Percentiles rank a stretch among this genome's conserved stretches.
These are phyloP conservation scores for Brachystomella parvula DNA, from an alignment of 1,140 invertebrate genomes.

Conservation along the genomic window DNA sequence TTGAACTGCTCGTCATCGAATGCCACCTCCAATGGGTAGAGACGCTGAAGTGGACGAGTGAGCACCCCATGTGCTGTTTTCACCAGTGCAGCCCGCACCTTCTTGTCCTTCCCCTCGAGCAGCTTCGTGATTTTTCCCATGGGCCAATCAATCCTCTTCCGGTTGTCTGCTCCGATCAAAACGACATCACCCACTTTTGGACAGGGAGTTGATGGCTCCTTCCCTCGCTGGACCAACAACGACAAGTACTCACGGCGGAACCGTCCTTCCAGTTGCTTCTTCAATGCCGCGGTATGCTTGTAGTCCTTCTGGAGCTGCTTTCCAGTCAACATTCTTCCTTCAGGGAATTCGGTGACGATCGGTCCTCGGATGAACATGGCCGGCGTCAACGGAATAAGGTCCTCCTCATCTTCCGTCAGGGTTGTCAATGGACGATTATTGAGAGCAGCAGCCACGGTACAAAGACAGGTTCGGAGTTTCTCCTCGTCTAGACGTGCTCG, in stretches of 20 bases:
- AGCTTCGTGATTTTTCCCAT: background rate
- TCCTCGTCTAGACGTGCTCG: constrained; percentile 36
- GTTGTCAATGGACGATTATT: constrained; percentile 42
- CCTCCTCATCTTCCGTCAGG: constrained; percentile 38
- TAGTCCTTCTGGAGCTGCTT: background rate
- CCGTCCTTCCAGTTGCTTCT: background rate
- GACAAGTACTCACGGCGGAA: constrained; percentile 8
- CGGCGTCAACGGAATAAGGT: constrained; percentile 37
- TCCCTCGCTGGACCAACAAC: background rate
- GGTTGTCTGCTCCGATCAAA: constrained; percentile 3
- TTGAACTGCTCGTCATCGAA: no score
- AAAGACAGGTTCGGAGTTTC: constrained; percentile 40
- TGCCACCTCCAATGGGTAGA: constrained; percentile 3
- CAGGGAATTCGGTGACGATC: background rate
- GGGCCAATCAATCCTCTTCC: constrained; percentile 7
- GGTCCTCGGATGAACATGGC: constrained; percentile 31
- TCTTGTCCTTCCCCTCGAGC: constrained; percentile 1
- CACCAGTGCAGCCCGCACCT: background rate
- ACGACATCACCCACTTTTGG: constrained; percentile 7
- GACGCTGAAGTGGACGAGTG: background rate
- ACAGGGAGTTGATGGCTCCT: background rate
- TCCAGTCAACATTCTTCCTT: background rate
- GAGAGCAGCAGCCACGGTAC: constrained; percentile 40
- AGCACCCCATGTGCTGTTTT: background rate
- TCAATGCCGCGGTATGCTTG: background rate